These are phyloP conservation scores for Pterocles burchelli DNA, from an alignment of 2,113 vertebrate species.

Conservation along the genomic window DNA sequence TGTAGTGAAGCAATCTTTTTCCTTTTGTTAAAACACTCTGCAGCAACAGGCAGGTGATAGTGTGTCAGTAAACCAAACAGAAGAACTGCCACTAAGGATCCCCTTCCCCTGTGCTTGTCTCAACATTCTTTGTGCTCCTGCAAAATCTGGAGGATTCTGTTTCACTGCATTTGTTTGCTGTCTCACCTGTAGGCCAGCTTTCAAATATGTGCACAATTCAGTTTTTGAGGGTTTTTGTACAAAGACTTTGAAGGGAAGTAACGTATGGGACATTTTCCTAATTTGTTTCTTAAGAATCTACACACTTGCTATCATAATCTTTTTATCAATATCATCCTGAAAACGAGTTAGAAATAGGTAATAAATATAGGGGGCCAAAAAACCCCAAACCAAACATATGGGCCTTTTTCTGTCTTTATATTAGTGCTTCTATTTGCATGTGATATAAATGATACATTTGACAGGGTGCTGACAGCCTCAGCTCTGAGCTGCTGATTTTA, in stretches of 20 bases:
- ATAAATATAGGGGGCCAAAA: neutral
- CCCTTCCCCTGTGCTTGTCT: neutral
- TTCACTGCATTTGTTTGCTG: neutral
- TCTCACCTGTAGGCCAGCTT: neutral
- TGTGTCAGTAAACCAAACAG: neutral
- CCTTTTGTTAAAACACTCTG: neutral
- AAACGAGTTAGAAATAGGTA: neutral
- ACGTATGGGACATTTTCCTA: neutral
- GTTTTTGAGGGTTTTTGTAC: neutral
- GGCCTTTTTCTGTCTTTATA: conserved; percentile 19
- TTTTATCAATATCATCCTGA: neutral
- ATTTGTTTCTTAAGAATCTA: neutral
- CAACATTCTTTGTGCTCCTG: neutral
- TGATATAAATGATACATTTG: conserved; percentile 18
- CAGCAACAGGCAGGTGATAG: neutral
- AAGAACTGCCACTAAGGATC: neutral
- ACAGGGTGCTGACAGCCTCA: conserved; percentile 42
- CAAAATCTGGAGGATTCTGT: neutral
- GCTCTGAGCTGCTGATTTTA: conserved; percentile 2
- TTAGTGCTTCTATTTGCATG: neutral
- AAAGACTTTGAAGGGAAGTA: neutral
- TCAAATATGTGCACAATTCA: neutral
- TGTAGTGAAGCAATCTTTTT: neutral
- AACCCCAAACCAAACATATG: neutral
- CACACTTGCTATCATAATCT: neutral